Percentiles rank a stretch among this genome's conserved stretches.
These are phyloP conservation scores for Cosmia trapezina DNA, from an alignment of 2,888 invertebrate genomes.

Conservation along the genomic window DNA sequence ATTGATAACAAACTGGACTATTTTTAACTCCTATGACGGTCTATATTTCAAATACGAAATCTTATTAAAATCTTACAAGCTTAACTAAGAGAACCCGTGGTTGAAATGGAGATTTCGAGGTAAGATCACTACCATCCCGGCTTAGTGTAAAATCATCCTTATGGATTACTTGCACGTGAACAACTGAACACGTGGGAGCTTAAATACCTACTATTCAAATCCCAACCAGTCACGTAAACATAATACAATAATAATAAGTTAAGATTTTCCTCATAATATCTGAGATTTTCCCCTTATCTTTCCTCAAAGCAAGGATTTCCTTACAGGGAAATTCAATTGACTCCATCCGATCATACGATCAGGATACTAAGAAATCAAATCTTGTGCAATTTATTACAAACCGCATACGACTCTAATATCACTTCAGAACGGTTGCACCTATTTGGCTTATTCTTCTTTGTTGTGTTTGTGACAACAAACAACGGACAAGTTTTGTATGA, in stretches of 20 bases:
- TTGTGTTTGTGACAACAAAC: too few relatives aligned
- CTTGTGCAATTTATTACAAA: conserved; percentile 6
- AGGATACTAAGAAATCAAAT: conserved; percentile 12
- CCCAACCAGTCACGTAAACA: background rate
- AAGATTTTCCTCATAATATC: background rate
- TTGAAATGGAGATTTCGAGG: conserved; percentile 27
- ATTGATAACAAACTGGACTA: too few relatives aligned
- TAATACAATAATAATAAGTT: background rate
- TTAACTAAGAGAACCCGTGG: conserved; percentile 25
- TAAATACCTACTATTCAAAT: background rate
- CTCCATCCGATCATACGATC: conserved; percentile 3
- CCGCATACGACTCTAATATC: background rate
- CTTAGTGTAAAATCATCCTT: conserved; percentile 17
- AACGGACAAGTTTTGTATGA: too few relatives aligned
- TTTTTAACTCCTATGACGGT: too few relatives aligned
- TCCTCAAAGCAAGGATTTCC: background rate
- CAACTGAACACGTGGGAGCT: conserved; percentile 4
- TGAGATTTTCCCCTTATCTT: background rate
- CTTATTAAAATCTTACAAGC: conserved; percentile 28
- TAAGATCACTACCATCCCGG: conserved; percentile 15
- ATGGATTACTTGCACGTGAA: conserved; percentile 11
- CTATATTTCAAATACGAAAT: conserved; percentile 26
- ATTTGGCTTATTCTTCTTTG: too few relatives aligned
- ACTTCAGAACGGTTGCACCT: too few relatives aligned
- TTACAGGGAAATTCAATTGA: conserved; percentile 6